Evolutionary conservation across 1,140 invertebrate genomes (phyloP).

Genomic region (Scaptomyza pallida): DNA sequence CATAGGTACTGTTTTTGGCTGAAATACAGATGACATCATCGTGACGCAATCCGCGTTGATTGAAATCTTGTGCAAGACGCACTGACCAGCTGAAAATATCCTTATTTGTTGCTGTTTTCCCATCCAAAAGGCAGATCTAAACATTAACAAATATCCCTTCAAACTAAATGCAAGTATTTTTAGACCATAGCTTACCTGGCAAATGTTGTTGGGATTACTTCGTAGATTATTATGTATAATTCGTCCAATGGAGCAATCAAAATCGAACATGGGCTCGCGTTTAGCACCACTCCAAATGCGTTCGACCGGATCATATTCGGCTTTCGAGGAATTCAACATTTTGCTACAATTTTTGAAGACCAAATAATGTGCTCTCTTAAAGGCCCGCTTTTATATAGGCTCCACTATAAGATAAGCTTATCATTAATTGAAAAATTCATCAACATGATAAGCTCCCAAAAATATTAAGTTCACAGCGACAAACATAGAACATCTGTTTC

Average conservation of each 20-base stretch:
- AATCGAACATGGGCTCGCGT: conserved; percentile 7
- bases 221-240: conserved; percentile 18
- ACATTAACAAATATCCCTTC: too few relatives aligned
- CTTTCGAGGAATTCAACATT: background rate
- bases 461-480: too few relatives aligned
- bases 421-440: too few relatives aligned
- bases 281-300: conserved; percentile 26
- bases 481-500: too few relatives aligned
- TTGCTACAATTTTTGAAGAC: background rate
- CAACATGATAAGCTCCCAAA: too few relatives aligned
- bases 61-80: conserved; percentile 11
- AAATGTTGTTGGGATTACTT: conserved; percentile 10
- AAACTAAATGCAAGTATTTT: too few relatives aligned
- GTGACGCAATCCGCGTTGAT: conserved; percentile 16
- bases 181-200: too few relatives aligned
- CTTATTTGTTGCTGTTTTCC: conserved; percentile 1
- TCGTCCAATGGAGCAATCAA: conserved; percentile 20
- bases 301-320: background rate
- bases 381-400: too few relatives aligned
- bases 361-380: background rate
- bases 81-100: conserved; percentile 22
- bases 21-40: conserved; percentile 23
- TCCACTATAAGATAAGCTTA: too few relatives aligned
- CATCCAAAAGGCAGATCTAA: conserved; percentile 20
- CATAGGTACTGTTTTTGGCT: conserved; percentile 26